Conservation (phyloP, 2,113 vertebrate genomes). For the Trematomus loennbergii region DNA sequence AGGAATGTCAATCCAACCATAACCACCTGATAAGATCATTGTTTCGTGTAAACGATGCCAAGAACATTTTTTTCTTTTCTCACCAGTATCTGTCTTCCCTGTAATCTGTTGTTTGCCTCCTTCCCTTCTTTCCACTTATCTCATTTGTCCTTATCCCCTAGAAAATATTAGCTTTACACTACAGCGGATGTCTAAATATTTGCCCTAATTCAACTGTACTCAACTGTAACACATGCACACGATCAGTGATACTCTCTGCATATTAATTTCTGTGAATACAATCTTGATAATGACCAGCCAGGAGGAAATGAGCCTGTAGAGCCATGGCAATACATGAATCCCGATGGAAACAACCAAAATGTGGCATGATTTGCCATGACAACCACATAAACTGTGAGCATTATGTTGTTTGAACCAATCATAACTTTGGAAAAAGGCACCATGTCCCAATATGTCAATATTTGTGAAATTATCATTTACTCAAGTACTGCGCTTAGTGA, state of each 20-base stretch:
- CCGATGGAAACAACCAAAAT: conserved; percentile 51
- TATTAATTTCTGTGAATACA: conserved; percentile 51
- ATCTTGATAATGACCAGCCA: conserved; percentile 45
- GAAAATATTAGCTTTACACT: neutral
- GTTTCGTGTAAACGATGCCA: neutral
- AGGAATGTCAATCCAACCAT: conserved; percentile 7
- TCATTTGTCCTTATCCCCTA: neutral
- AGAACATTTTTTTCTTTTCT: neutral
- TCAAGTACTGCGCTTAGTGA: neutral
- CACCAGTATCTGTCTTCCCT: neutral
- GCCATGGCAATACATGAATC: conserved; percentile 37
- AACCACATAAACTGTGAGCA: conserved; percentile 32
- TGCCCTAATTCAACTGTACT: neutral
- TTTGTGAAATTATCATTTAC: neutral
- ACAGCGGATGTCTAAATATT: neutral
- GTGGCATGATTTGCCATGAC: conserved; percentile 50
- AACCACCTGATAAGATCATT: conserved; percentile 36
- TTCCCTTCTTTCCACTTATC: neutral
- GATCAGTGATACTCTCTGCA: conserved; percentile 15
- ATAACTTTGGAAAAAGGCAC: conserved; percentile 1
- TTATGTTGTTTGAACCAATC: neutral
- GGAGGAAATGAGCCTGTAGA: conserved; percentile 53
- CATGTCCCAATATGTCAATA: neutral
- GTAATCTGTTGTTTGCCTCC: neutral
- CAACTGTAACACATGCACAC: neutral